Evolutionary conservation across 1,140 invertebrate genomes (phyloP).

Genomic region (Diprion similis): DNA sequence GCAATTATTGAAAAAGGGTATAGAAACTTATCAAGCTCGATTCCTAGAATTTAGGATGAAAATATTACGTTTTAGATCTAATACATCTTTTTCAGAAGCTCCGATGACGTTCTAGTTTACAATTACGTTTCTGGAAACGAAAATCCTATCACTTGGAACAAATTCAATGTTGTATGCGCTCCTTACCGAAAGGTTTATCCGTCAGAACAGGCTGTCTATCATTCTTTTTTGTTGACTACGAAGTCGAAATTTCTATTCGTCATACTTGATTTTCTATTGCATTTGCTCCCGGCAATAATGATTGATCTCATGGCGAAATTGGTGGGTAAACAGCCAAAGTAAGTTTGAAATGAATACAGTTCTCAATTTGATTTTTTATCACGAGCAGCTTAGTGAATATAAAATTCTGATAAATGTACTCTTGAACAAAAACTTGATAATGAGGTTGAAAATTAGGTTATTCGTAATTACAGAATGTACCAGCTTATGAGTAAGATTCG

Average conservation of each 20-base stretch:
- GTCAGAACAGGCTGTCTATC: not conserved
- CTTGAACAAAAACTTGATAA: not conserved
- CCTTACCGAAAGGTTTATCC: not conserved
- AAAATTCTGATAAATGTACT: not conserved
- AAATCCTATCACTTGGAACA: constrained; percentile 23
- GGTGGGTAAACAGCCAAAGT: constrained; percentile 70
- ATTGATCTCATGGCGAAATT: constrained; percentile 63
- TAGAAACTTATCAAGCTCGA: not conserved
- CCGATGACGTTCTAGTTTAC: constrained; percentile 17
- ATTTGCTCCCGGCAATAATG: constrained; percentile 68
- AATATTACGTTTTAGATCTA: too few species aligned
- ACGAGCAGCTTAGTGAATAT: too few species aligned
- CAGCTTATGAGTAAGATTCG: constrained; percentile 23
- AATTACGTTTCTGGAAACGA: constrained; percentile 21
- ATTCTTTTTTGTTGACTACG: not conserved
- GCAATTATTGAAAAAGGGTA: constrained; percentile 24
- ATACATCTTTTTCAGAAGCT: not conserved
- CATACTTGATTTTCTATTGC: constrained; percentile 57
- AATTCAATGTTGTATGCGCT: not conserved
- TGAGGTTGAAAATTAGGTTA: not conserved
- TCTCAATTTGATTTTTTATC: too few species aligned
- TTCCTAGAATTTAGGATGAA: not conserved
- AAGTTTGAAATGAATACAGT: constrained; percentile 38
- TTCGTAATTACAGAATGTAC: constrained; percentile 26
- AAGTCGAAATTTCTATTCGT: not conserved